phyloP scores from a whole-genome alignment of 2,888 invertebrate genomes.

The Steinernema hermaphroditum region DNA sequence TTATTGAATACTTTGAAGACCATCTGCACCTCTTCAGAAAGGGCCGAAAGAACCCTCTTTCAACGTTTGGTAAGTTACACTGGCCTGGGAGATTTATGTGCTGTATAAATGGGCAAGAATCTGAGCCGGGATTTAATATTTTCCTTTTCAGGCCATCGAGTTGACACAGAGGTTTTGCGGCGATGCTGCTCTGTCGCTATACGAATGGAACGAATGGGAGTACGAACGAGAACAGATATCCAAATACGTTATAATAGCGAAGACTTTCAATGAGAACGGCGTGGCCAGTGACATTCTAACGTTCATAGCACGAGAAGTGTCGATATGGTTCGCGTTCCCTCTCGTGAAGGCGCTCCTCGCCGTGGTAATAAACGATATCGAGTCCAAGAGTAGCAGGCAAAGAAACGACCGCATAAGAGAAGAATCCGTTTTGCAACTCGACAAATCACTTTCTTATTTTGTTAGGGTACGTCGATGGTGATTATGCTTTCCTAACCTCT shows the following conservation, averaged over 20 bases:
- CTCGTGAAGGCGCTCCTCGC: background rate
- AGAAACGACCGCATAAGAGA: background rate
- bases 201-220: conserved; percentile 4
- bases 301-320: background rate
- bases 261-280: background rate
- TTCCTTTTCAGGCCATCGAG: background rate
- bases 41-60: background rate
- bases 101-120: no score
- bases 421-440: background rate
- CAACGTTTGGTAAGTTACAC: background rate
- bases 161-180: background rate
- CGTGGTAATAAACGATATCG: background rate
- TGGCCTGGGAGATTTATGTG: background rate
- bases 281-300: background rate
- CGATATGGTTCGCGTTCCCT: background rate
- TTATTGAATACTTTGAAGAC: background rate
- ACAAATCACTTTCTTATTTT: background rate
- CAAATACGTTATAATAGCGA: background rate
- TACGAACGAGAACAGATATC: background rate
- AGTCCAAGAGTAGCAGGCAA: background rate
- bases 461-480: background rate
- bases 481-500: background rate
- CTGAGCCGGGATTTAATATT: no score
- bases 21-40: background rate
- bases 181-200: background rate